A percentile compares a stretch with the other conserved stretches of the same genome.
Evolutionary conservation across 2,888 invertebrate genomes (phyloP).

Genomic region (Parnassius apollo): DNA sequence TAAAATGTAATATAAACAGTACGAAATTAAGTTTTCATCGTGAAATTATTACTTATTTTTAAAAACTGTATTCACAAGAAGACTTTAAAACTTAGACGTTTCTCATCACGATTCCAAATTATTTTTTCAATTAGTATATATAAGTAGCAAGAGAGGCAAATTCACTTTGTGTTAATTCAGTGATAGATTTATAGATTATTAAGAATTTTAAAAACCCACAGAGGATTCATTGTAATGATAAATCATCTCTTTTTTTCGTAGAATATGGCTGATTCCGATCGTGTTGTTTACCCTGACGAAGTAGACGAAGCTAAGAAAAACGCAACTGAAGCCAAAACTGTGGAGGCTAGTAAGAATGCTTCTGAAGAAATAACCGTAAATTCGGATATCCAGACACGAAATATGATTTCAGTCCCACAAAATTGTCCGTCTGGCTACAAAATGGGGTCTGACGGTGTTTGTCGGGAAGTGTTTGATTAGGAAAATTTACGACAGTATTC

Average conservation of each 20-base stretch:
- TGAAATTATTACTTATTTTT: no score
- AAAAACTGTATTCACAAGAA: neutral
- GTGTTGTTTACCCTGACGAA: conserved; percentile 62
- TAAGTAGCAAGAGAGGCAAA: no score
- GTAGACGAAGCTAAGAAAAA: conserved; percentile 46
- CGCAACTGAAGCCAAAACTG: conserved; percentile 31
- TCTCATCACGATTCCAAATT: no score
- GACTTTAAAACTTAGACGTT: no score
- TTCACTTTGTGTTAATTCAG: no score
- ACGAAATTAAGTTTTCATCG: no score
- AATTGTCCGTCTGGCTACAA: conserved; percentile 45
- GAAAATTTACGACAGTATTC: neutral
- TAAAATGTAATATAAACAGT: no score
- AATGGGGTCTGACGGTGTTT: conserved; percentile 42
- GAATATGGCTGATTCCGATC: conserved; percentile 61
- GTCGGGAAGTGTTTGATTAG: conserved; percentile 41
- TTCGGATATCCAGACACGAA: conserved; percentile 41
- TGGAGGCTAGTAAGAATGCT: conserved; percentile 20
- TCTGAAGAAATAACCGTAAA: neutral
- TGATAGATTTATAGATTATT: no score
- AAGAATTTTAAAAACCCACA: no score
- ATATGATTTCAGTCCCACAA: conserved; percentile 49
- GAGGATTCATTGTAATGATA: no score
- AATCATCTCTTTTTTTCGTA: no score
- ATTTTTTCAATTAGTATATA: no score